Evolutionary conservation across 2,113 vertebrate genomes (phyloP).

Genomic region (Plestiodon gilberti): DNA sequence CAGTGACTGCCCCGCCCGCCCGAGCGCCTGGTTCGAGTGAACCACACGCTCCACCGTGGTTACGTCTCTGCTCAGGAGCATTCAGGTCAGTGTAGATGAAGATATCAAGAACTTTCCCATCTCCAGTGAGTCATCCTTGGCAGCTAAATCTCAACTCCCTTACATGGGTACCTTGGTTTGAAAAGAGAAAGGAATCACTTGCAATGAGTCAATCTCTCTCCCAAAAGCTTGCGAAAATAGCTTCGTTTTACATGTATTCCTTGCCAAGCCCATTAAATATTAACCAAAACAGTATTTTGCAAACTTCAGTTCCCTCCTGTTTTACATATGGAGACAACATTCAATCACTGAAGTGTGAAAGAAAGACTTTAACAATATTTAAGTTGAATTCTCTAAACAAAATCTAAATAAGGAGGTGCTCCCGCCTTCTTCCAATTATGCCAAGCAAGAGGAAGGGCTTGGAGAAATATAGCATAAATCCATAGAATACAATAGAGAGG

Average conservation of each 20-base stretch:
- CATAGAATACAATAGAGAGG: background rate
- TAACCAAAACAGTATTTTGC: conserved; percentile 1
- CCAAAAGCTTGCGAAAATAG: background rate
- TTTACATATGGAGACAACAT: conserved; percentile 1
- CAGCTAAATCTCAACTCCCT: too few species aligned
- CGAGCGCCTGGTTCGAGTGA: too few species aligned
- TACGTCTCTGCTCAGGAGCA: too few species aligned
- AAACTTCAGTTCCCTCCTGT: background rate
- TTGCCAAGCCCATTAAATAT: background rate
- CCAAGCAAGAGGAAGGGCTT: background rate
- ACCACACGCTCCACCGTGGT: too few species aligned
- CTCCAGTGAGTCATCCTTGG: too few species aligned
- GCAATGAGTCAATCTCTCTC: background rate
- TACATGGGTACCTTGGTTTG: too few species aligned
- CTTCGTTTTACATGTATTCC: background rate
- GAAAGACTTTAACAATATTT: conserved; percentile 5
- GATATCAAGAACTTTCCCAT: too few species aligned
- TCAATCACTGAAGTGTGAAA: background rate
- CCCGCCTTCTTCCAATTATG: background rate
- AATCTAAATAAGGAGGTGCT: background rate
- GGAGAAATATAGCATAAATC: background rate
- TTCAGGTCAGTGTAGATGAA: too few species aligned
- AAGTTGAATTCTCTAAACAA: background rate
- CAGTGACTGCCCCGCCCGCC: too few species aligned
- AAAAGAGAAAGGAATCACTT: background rate